Evolutionary conservation across 2,888 invertebrate genomes (phyloP), one percentile per base, ranked within the genome.

Genomic region (Emmelina monodactyla): DNA sequence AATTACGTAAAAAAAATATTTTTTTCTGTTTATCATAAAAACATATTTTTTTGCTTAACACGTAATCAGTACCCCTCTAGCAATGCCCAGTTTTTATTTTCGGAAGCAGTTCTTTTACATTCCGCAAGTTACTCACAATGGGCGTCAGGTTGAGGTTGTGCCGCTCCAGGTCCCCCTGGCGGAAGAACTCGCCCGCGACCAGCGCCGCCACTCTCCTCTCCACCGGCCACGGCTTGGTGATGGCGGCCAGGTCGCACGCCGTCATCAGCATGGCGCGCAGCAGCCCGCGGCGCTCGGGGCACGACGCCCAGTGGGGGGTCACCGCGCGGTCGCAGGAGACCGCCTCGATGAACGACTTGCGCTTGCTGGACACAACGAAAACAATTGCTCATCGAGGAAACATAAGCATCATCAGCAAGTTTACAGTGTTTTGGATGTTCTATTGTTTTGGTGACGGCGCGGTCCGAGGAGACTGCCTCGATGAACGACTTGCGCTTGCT

Each of bases 251-350:
- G 83, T 96, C 95, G 70, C 94, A 95, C 25, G 93, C 93, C 15
- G 95, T 96, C 95, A 96, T 95, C 62, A 93, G 82, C 94, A 95
- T 95, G 9, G 92, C 94, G 16, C 94, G 85, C 34, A 93, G 75
- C 38, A 95, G 75, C 34, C 92, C 91, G 35, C 93, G 85, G 45
- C 92, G 87, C 44, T 89, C 89, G 40, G 88, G 89, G 46, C 83
- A 82, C 38, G 82, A 83, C 85, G 92, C 93, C 73, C 83, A 79
- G 37, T 83, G 82, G 2, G 81, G 45, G 0, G 58, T 49, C 33
- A 61, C 67, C 2, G 42, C 43, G 1, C 69, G 55, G 32, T 82
- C 82, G 1, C 48, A 45, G 41, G 73, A 65, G 4, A 91, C 88
- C 44, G 91, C 67, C 43, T 83, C 83, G 63, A 95, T 87, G 71